Evolutionary conservation across 2,113 vertebrate species (phyloP).

Genomic region (Serinus canaria): DNA sequence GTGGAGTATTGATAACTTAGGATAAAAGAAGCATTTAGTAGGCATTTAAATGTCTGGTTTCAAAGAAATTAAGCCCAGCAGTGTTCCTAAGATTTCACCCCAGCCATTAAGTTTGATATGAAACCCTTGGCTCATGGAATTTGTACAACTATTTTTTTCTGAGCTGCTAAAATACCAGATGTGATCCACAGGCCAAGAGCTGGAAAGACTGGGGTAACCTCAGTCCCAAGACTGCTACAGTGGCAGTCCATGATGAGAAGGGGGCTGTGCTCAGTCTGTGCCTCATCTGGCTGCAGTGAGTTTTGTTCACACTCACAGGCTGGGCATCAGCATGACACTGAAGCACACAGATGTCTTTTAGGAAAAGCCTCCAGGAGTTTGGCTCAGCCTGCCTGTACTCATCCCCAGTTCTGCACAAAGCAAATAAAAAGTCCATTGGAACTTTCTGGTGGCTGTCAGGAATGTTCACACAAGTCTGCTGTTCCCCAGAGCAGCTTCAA

Average conservation of each 20-base stretch:
- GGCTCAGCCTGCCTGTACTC: background rate
- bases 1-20: background rate
- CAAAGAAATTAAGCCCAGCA: background rate
- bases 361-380: background rate
- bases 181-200: background rate
- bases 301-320: background rate
- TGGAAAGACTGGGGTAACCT: rapidly evolving
- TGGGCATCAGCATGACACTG: background rate
- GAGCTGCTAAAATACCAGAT: background rate
- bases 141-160: background rate
- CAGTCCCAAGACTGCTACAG: background rate
- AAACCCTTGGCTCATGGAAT: background rate
- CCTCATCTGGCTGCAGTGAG: background rate
- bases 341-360: background rate
- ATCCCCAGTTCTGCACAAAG: background rate
- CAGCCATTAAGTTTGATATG: background rate
- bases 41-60: background rate
- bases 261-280: background rate
- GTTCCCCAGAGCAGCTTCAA: background rate
- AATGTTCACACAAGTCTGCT: background rate
- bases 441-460: rapidly evolving
- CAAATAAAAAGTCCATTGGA: background rate
- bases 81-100: background rate
- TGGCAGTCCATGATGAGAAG: background rate
- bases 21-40: background rate